Evolutionary conservation across 1,140 invertebrate species (phyloP).

Genomic region (Chironomus striatipennis): DNA sequence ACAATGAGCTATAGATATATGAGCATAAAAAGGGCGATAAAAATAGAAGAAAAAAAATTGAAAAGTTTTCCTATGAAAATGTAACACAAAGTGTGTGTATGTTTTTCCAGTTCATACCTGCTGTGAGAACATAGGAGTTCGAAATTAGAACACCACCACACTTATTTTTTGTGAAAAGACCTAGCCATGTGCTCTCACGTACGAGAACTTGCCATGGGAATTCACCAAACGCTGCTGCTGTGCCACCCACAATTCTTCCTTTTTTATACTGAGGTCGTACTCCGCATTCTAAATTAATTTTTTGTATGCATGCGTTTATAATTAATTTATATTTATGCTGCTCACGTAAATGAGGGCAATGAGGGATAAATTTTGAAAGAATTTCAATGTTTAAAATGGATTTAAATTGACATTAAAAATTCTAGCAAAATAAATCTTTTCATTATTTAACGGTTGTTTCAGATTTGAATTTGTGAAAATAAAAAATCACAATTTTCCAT

Average conservation of each 20-base stretch:
- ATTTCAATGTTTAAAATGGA: background rate
- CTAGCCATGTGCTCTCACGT: constrained; percentile 84
- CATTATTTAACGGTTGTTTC: background rate
- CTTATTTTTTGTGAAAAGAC: constrained; percentile 92
- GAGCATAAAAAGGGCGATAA: background rate
- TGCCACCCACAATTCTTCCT: constrained; percentile 84
- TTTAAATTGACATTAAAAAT: too few relatives aligned
- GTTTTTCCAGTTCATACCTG: constrained; percentile 34
- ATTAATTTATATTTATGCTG: background rate
- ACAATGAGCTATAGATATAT: constrained; percentile 61
- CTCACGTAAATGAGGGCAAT: background rate
- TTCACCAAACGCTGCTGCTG: constrained; percentile 72
- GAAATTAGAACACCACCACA: constrained; percentile 88
- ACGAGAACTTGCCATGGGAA: constrained; percentile 93
- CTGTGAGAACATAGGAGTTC: constrained; percentile 76
- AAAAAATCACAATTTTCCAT: background rate
- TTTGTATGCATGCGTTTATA: background rate
- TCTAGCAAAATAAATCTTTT: background rate
- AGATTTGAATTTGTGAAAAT: background rate
- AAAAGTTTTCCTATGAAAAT: background rate
- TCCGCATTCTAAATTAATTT: constrained; percentile 64
- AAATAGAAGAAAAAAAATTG: background rate
- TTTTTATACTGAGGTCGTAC: constrained; percentile 68
- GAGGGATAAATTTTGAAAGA: too few relatives aligned
- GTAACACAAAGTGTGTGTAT: background rate